Evolutionary conservation across 2,797 vertebrate genomes (phyloP).

Genomic region (Acropternis orthonyx): DNA sequence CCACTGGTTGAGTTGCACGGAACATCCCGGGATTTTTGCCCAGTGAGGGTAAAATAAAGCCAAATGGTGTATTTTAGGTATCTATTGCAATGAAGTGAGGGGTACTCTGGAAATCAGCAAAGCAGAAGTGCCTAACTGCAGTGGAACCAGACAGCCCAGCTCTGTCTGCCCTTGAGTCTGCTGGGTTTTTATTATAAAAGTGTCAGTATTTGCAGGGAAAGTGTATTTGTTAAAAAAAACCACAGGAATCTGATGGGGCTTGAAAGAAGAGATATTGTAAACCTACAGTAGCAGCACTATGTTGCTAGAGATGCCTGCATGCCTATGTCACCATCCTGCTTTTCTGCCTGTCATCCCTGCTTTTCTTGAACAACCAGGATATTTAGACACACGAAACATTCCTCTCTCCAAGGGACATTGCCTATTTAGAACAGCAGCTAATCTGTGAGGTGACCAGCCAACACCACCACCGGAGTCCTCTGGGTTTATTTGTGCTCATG

Average conservation of each 20-base stretch:
- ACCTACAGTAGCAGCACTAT: not conserved
- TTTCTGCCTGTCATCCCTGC: not conserved
- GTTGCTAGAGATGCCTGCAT: not conserved
- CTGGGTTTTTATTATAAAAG: not conserved
- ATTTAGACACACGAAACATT: not conserved
- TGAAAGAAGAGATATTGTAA: not conserved
- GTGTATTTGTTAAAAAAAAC: not conserved
- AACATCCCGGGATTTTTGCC: not conserved
- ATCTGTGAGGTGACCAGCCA: constrained; percentile 2
- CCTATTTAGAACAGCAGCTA: not conserved
- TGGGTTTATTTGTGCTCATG: not conserved
- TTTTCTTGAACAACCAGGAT: not conserved
- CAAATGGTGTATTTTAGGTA: not conserved
- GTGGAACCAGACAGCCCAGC: not conserved
- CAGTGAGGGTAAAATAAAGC: not conserved
- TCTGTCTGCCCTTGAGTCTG: not conserved
- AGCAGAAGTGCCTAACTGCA: not conserved
- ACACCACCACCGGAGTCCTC: not conserved
- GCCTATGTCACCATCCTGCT: not conserved
- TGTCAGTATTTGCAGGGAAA: not conserved
- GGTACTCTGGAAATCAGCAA: not conserved
- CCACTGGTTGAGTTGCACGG: not conserved
- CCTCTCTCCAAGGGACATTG: not conserved
- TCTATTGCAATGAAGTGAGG: not conserved
- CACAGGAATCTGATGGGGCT: not conserved